These are phyloP conservation scores for Urosaurus nigricauda DNA, from an alignment of 2,797 vertebrate species.

Conservation along the genomic window DNA sequence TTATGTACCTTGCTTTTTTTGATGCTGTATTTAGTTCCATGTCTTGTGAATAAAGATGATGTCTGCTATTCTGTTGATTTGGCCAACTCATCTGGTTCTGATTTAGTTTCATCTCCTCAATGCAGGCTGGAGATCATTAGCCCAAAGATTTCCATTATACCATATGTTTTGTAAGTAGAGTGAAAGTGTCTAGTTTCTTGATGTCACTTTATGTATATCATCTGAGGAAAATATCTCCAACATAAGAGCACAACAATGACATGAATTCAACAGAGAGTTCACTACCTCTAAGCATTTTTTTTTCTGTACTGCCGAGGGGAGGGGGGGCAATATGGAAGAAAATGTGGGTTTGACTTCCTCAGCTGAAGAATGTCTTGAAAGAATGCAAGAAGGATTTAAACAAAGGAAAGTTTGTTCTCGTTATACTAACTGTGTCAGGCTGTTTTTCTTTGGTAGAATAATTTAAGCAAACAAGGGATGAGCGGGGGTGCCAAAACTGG, in stretches of 20 bases:
- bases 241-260: neutral
- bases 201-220: constrained; percentile 38
- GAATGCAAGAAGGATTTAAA: constrained; percentile 30
- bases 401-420: constrained; percentile 22
- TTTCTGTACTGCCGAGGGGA: neutral
- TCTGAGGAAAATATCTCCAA: neutral
- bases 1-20: constrained; percentile 1
- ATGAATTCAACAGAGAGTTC: neutral
- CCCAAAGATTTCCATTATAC: constrained; percentile 48
- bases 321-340: constrained; percentile 18
- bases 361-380: constrained; percentile 31
- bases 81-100: constrained; percentile 26
- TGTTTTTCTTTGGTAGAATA: constrained; percentile 39
- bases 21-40: constrained; percentile 10
- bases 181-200: constrained; percentile 55
- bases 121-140: constrained; percentile 34
- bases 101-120: constrained; percentile 36
- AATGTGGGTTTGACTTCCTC: constrained; percentile 20
- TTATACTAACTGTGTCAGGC: constrained; percentile 32
- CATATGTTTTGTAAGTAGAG: constrained; percentile 53
- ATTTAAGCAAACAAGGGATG: constrained; percentile 39
- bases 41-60: neutral
- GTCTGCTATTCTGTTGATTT: constrained; percentile 26
- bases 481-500: constrained; percentile 24
- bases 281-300: neutral